Conservation (phyloP, 2,888 invertebrate species). For the Trissolcus japonicus region DNA sequence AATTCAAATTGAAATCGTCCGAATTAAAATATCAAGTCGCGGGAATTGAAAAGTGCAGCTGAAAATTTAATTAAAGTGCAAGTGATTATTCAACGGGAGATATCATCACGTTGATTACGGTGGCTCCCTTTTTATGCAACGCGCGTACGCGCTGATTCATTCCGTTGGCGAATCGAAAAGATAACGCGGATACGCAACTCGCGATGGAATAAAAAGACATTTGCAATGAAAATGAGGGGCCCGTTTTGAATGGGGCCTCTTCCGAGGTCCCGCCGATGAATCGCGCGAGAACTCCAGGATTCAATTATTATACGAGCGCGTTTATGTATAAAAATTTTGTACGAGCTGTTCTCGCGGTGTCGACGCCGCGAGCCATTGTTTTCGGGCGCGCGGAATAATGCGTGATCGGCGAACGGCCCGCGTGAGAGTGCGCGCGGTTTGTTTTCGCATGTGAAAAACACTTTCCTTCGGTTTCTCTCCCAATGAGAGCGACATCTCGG, state of each 20-base stretch:
- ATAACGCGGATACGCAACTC: constrained; percentile 23
- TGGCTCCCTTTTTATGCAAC: constrained; percentile 26
- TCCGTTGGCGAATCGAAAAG: constrained; percentile 19
- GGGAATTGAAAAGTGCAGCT: too few species aligned
- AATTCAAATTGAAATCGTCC: too few species aligned
- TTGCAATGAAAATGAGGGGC: constrained; percentile 45
- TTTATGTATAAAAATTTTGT: constrained; percentile 32
- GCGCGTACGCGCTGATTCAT: constrained; percentile 8
- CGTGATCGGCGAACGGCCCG: constrained; percentile 42
- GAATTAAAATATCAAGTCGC: too few species aligned
- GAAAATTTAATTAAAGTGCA: too few species aligned
- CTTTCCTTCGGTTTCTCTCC: constrained; percentile 65
- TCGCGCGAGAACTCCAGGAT: constrained; percentile 35
- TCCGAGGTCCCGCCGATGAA: constrained; percentile 47
- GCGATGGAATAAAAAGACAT: constrained; percentile 34
- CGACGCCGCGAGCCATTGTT: constrained; percentile 25
- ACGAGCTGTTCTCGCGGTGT: constrained; percentile 15
- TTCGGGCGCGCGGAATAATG: constrained; percentile 44
- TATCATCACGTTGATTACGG: too few species aligned
- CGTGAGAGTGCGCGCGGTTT: constrained; percentile 47
- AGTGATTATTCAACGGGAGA: too few species aligned
- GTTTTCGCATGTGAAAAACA: constrained; percentile 60
- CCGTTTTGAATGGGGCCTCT: constrained; percentile 35
- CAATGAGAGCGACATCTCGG: constrained; percentile 58
- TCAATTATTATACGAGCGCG: constrained; percentile 42